Conservation (phyloP, 2,113 vertebrate genomes). For the Brachirus orientalis region DNA sequence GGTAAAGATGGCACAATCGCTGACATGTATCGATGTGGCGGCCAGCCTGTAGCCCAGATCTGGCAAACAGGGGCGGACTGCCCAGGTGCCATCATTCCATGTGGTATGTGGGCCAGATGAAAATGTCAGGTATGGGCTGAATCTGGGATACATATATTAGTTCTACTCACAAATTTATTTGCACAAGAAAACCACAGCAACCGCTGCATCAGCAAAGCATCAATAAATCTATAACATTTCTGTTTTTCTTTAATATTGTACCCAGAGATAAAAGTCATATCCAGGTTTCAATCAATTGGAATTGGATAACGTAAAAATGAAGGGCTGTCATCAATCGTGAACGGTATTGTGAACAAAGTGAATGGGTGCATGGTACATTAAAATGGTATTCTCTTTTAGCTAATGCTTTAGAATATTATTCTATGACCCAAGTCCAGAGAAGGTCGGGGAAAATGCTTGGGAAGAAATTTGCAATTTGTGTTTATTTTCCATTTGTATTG, state of each 20-base stretch:
- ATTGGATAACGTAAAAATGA: conserved; percentile 38
- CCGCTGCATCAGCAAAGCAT: neutral
- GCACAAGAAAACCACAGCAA: no score
- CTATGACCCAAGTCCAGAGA: neutral
- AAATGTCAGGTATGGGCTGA: no score
- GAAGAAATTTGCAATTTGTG: no score
- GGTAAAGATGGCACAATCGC: no score
- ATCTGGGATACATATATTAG: neutral
- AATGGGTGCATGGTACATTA: conserved; percentile 25
- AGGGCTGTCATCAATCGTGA: no score
- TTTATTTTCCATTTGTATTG: conserved; percentile 68
- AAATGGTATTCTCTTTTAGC: conserved; percentile 47
- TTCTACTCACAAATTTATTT: conserved; percentile 17
- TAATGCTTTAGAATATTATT: conserved; percentile 30
- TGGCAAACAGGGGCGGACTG: no score
- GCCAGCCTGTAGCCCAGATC: no score
- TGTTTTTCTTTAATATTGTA: no score
- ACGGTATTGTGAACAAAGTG: conserved; percentile 23
- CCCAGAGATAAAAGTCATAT: conserved; percentile 42
- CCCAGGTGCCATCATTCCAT: no score
- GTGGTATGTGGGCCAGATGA: no score
- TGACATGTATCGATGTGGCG: no score
- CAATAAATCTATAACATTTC: conserved; percentile 3
- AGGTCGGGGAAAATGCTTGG: no score
- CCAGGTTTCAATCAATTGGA: conserved; percentile 33